Evolutionary conservation across 2,797 vertebrate species (phyloP).

Genomic region (Coendou prehensilis): DNA sequence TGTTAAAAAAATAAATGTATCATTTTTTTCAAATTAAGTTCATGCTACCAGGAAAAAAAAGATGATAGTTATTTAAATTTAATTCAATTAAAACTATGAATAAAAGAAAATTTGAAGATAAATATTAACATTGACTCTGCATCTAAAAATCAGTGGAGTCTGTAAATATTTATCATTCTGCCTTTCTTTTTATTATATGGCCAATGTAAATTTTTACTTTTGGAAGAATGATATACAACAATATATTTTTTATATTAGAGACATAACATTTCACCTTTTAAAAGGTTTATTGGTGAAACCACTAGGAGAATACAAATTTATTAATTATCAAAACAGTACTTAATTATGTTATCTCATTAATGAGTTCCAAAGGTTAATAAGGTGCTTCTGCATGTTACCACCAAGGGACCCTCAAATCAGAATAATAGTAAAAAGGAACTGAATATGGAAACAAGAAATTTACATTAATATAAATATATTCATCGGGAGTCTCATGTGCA

Average conservation of each 20-base stretch:
- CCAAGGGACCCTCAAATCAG: slow-evolving; percentile 52
- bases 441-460: slow-evolving; percentile 54
- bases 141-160: neutral
- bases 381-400: slow-evolving; percentile 38
- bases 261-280: slow-evolving; percentile 42
- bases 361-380: slow-evolving; percentile 75
- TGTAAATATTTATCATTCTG: neutral
- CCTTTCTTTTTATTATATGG: neutral
- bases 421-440: slow-evolving; percentile 51
- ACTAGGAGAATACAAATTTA: slow-evolving; percentile 63
- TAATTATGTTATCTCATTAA: slow-evolving; percentile 77
- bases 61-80: neutral
- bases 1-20: neutral
- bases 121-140: neutral
- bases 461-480: slow-evolving; percentile 51
- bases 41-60: neutral
- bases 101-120: neutral
- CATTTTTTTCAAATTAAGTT: neutral
- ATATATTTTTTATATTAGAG: neutral
- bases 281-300: slow-evolving; percentile 37
- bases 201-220: neutral
- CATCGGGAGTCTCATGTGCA: neutral
- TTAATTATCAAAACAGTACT: slow-evolving; percentile 80
- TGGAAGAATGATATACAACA: neutral
- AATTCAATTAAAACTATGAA: slow-evolving; percentile 20